Evolutionary conservation across 1,140 invertebrate genomes (phyloP), one percentile per base, ranked within the genome.

Genomic region (Penaeus indicus): DNA sequence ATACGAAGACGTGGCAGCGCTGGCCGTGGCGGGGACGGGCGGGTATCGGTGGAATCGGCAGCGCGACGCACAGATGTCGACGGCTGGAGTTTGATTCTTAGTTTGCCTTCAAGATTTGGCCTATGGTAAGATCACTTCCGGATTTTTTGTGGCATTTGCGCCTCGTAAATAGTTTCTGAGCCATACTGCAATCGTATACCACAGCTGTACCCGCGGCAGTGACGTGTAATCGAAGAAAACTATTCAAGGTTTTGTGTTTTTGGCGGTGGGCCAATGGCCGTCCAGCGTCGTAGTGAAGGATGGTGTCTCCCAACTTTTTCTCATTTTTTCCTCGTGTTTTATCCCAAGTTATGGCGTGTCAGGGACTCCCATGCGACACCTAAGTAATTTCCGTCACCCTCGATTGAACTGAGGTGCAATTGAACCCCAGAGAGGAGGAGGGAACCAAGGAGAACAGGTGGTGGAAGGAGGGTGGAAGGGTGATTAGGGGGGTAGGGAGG

Each of bases 291-390:
- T 18, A 16, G 8, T 32, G 61, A 69, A 38, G 85, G 85, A 86
- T 86, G 85, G 85, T 86, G 62, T 63, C 79, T 81, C 67, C 62
- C 85, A 86, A 86, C 77, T 86, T 86, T 86, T 86, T 54, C 77
- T 86, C 77, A 11, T 38, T 27, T 38, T 64, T 18, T 63, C 21
- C 22, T 81, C 80, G 21, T 22, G 54, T 54, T 54, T 54, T 54
- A 8, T 54, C 54, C 54, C 54, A 13, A 54, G 54, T 54, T 54
- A 54, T 54, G 11, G 54, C 54, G 11, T 54, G 54, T 54, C 54
- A 54, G 11, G 54, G 16, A 54, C 54, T 54, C 54, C 54, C 54
- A 54, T 54, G 54, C 0, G 11, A 54, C 54, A 54, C 54, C 16
- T 13, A 13, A 16, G 1, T 54, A 8, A 13, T 54, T 13, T 54